Evolutionary conservation across 2,113 vertebrate genomes (phyloP), one percentile per base, ranked within the genome.

Genomic region (Siphamia tubifer): DNA sequence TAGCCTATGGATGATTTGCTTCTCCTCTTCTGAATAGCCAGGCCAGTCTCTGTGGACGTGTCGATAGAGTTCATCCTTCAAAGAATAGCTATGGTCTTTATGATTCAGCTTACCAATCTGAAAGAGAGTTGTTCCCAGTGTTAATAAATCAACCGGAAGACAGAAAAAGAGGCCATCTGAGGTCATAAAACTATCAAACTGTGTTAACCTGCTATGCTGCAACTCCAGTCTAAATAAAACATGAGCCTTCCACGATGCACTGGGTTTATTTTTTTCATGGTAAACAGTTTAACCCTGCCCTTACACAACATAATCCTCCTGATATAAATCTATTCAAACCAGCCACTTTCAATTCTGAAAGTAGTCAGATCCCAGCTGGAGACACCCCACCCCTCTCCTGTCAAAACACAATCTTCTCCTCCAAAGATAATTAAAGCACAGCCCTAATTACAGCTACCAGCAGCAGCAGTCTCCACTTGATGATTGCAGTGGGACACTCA

Each of bases 81-180:
- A 64, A 16, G 83, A 73, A 67, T 85, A 94, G 77, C 91, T 93
- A 68, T 87, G 89, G 71, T 93, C 92, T 81, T 90, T 84, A 5
- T 77, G 69, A 63, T 91, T 95, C 60, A 90, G 77, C 69, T 92
- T 92, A 10, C 82, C 81, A n/a, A 92, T 92, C 95, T 96, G 82
- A 34, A 84, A 84, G 54, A 47, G 11, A 19, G 75, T 43, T 53
- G 7, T 15, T 15, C 30, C 8, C 34, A n/a, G 3, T 23, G 27
- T 70, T 15, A 56, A 47, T 60, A 36, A 39, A 56, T 42, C 16
- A 30, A 44, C 28, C 48, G 8, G 30, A 30, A 31, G 9, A 25
- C 17, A 53, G 51, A 5, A 58, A 62, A 44, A 32, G 3, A 60
- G 42, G 40, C 35, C 28, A 48, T 12, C 19, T 11, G 24, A 51